phyloP scores from a whole-genome alignment of 2,888 invertebrate genomes.

The Phalera bucephala region DNA sequence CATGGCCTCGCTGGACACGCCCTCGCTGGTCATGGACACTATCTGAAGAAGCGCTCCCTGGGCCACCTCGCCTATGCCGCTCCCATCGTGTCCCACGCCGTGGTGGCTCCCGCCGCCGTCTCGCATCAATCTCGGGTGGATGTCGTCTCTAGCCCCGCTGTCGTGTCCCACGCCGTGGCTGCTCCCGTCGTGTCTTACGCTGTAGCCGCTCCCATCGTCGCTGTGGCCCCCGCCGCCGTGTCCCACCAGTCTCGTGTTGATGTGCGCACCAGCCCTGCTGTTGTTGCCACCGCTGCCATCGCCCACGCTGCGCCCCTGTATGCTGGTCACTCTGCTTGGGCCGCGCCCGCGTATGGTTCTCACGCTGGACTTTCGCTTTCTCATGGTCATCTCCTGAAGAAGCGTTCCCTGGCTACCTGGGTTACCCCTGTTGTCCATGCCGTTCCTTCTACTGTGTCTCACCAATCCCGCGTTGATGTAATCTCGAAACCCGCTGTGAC shows the following conservation, averaged over 20 bases:
- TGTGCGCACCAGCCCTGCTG: conserved; percentile 40
- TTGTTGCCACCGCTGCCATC: conserved; percentile 40
- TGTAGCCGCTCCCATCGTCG: conserved; percentile 35
- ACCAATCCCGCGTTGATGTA: conserved; percentile 70
- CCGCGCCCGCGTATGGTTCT: conserved; percentile 22
- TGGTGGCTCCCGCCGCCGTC: conserved; percentile 46
- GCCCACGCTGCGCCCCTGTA: conserved; percentile 46
- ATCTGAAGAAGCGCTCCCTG: conserved; percentile 46
- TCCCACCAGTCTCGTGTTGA: conserved; percentile 61
- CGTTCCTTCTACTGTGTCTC: conserved; percentile 70
- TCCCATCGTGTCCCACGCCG: conserved; percentile 23
- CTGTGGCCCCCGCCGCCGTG: conserved; percentile 41
- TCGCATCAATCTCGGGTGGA: conserved; percentile 70
- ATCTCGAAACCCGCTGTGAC: conserved; percentile 47
- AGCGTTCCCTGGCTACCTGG: conserved; percentile 44
- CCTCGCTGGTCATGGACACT: conserved; percentile 29
- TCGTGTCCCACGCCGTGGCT: conserved; percentile 45
- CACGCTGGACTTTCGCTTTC: conserved; percentile 24
- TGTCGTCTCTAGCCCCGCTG: conserved; percentile 37
- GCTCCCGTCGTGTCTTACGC: conserved; percentile 46
- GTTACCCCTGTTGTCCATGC: conserved; percentile 41
- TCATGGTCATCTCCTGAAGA: conserved; percentile 47
- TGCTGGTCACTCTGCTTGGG: conserved; percentile 34
- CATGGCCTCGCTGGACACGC: conserved; percentile 9
- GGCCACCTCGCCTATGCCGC: conserved; percentile 44